phyloP scores from a whole-genome alignment of 2,888 invertebrate species.

The Noctua pronuba region DNA sequence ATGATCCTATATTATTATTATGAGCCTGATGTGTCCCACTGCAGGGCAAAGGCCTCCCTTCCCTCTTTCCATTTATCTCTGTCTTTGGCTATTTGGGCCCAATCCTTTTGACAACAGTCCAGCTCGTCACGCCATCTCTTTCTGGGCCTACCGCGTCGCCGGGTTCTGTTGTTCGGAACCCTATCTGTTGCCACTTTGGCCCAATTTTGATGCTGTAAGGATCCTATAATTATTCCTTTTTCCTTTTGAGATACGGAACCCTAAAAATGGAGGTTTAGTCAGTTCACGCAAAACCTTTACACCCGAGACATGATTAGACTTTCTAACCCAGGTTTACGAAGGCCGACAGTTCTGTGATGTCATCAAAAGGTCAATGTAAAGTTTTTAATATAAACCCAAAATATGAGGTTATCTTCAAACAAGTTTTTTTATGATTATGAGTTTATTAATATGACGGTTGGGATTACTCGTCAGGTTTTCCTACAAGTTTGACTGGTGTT shows the following conservation, averaged over 20 bases:
- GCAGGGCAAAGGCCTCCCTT: no score
- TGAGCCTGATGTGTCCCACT: no score
- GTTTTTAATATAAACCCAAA: conserved; percentile 22
- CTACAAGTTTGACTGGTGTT: conserved; percentile 6
- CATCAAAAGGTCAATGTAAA: conserved; percentile 42
- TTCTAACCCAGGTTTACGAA: conserved; percentile 13
- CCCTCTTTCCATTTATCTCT: no score
- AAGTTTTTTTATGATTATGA: conserved; percentile 9
- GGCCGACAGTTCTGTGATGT: conserved; percentile 6
- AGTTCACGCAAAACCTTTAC: neutral
- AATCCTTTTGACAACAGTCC: no score
- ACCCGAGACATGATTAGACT: neutral
- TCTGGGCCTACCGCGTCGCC: no score
- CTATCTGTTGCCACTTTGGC: no score
- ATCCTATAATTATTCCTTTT: no score
- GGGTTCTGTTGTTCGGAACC: no score
- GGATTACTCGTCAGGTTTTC: conserved; percentile 23
- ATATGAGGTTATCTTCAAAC: conserved; percentile 31
- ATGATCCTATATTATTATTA: no score
- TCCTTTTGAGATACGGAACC: neutral
- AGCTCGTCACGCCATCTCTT: no score
- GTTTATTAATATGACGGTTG: neutral
- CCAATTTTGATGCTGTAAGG: no score
- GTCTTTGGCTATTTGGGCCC: no score
- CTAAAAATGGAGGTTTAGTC: neutral